Evolutionary conservation across 2,797 vertebrate species (phyloP).

Genomic region (Danio choprae): DNA sequence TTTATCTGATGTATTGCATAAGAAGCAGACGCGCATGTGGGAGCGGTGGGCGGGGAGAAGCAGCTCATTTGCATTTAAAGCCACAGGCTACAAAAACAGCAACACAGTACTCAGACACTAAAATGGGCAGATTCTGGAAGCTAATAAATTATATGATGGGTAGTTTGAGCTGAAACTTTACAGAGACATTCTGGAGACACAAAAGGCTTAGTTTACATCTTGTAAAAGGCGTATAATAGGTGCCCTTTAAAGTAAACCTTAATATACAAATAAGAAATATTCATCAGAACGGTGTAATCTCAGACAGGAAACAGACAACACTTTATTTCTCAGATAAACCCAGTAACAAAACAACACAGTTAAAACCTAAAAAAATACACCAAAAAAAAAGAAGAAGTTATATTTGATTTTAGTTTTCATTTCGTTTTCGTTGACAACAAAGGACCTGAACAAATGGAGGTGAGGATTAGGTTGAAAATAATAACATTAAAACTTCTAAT

Average conservation of each 20-base stretch:
- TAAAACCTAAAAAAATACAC: conserved; percentile 49
- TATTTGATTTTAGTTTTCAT: neutral
- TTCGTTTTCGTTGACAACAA: conserved; percentile 19
- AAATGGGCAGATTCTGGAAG: too few species aligned
- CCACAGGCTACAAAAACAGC: too few species aligned
- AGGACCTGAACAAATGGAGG: conserved; percentile 31
- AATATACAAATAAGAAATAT: neutral
- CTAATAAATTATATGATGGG: too few species aligned
- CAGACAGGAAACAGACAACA: conserved; percentile 60
- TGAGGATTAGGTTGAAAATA: conserved; percentile 31
- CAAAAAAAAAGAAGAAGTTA: conserved; percentile 41
- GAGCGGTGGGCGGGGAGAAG: too few species aligned
- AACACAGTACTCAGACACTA: too few species aligned
- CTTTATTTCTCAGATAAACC: conserved; percentile 62
- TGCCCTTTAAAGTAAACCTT: neutral
- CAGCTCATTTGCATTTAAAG: too few species aligned
- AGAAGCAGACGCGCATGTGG: too few species aligned
- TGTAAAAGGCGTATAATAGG: too few species aligned
- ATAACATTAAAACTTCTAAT: conserved; percentile 10
- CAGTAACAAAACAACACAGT: conserved; percentile 52
- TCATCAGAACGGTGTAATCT: conserved; percentile 5
- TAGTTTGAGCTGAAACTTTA: too few species aligned
- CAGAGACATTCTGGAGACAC: too few species aligned
- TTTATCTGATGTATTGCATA: too few species aligned
- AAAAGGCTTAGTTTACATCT: too few species aligned